Percentiles rank a stretch among this genome's conserved stretches.
These are phyloP conservation scores for Abscondita cerata DNA, from an alignment of 2,888 invertebrate genomes.

Conservation along the genomic window DNA sequence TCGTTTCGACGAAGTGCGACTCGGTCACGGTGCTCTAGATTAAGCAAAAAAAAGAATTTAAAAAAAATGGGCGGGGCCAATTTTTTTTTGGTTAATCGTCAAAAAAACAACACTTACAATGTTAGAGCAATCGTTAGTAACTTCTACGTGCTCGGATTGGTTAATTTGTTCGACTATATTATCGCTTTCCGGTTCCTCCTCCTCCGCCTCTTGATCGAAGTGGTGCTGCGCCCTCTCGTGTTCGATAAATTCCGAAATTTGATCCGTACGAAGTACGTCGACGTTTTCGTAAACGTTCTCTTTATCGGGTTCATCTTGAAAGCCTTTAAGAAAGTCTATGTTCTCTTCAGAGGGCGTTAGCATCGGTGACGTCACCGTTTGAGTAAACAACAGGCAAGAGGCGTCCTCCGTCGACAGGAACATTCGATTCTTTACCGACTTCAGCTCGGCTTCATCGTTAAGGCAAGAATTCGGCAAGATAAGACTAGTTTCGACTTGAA, in stretches of 20 bases:
- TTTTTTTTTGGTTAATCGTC: conserved; percentile 4
- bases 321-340: conserved; percentile 58
- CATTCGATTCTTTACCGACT: conserved; percentile 56
- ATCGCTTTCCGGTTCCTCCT: conserved; percentile 47
- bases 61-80: too few relatives aligned
- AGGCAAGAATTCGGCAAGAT: conserved; percentile 37
- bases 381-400: conserved; percentile 56
- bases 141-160: conserved; percentile 50
- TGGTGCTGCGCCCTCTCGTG: neutral
- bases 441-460: conserved; percentile 36
- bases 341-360: conserved; percentile 58
- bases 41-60: too few relatives aligned
- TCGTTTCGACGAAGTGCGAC: conserved; percentile 52
- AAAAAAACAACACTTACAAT: conserved; percentile 31
- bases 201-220: conserved; percentile 29
- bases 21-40: conserved; percentile 56
- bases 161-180: conserved; percentile 55
- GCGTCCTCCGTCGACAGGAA: conserved; percentile 55
- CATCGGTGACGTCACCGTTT: conserved; percentile 59
- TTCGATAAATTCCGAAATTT: neutral
- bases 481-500: conserved; percentile 12
- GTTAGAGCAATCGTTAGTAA: conserved; percentile 30
- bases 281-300: conserved; percentile 10
- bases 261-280: too few relatives aligned
- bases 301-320: conserved; percentile 47